Evolutionary conservation across 1,140 invertebrate species (phyloP).

Genomic region (Lysiphlebus fabarum): DNA sequence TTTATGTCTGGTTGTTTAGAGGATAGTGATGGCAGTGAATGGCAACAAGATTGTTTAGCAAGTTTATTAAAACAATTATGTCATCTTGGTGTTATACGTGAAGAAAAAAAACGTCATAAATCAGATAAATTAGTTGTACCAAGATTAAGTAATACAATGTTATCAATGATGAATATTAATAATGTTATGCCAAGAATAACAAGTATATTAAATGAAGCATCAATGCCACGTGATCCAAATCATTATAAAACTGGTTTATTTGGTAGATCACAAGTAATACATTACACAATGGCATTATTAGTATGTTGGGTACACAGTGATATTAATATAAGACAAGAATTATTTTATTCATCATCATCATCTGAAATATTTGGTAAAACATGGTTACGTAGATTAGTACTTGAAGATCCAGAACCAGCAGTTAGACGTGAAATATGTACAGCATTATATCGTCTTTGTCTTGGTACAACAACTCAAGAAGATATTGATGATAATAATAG

Average conservation of each 20-base stretch:
- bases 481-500: constrained; percentile 41
- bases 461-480: constrained; percentile 66
- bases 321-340: constrained; percentile 60
- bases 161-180: constrained; percentile 80
- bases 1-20: constrained; percentile 75
- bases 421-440: constrained; percentile 86
- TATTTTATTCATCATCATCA: constrained; percentile 61
- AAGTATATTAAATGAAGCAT: constrained; percentile 83
- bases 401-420: constrained; percentile 81
- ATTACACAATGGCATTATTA: constrained; percentile 76
- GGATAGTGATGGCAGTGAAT: constrained; percentile 74
- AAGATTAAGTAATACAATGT: constrained; percentile 67
- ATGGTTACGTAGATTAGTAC: constrained; percentile 73
- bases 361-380: constrained; percentile 61
- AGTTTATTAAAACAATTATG: constrained; percentile 80
- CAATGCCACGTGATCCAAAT: constrained; percentile 71
- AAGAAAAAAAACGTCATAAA: constrained; percentile 55
- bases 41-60: constrained; percentile 91
- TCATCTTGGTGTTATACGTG: constrained; percentile 71
- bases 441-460: constrained; percentile 80
- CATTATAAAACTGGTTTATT: constrained; percentile 85
- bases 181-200: constrained; percentile 78
- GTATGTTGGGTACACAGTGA: constrained; percentile 83
- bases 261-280: constrained; percentile 78
- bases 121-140: constrained; percentile 66